Evolutionary conservation across 2,888 invertebrate species (phyloP).

Genomic region (Synergus umbraculus): DNA sequence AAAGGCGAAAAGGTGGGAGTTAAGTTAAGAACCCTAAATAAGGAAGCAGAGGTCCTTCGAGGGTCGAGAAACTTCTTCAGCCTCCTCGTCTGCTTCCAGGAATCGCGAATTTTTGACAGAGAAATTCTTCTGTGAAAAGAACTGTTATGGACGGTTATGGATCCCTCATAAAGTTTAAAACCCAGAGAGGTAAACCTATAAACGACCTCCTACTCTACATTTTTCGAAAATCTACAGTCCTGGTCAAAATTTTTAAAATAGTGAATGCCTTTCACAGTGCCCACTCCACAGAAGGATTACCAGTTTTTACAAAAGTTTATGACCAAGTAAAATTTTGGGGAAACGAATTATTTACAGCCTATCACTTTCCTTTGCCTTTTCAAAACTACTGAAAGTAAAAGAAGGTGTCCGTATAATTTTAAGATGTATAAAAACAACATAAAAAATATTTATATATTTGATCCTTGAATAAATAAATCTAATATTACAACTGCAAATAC

Average conservation of each 20-base stretch:
- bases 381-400: too few species aligned
- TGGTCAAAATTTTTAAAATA: background rate
- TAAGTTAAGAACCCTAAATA: background rate
- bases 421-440: too few species aligned
- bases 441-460: too few species aligned
- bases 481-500: background rate
- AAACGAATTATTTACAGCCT: background rate
- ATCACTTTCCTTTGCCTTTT: background rate
- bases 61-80: background rate
- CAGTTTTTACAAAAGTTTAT: background rate
- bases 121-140: background rate
- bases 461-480: background rate
- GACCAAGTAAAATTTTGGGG: background rate
- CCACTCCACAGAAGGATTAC: background rate
- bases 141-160: background rate
- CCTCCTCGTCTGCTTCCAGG: background rate
- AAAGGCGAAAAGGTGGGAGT: background rate
- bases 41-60: slow-evolving; percentile 7
- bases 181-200: background rate
- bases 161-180: slow-evolving; percentile 31
- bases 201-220: background rate
- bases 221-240: background rate
- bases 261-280: too few species aligned
- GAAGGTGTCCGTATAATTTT: too few species aligned
- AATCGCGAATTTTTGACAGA: slow-evolving; percentile 26